These are phyloP conservation scores for Eudemis profundana DNA, from an alignment of 2,888 invertebrate species.

Conservation along the genomic window DNA sequence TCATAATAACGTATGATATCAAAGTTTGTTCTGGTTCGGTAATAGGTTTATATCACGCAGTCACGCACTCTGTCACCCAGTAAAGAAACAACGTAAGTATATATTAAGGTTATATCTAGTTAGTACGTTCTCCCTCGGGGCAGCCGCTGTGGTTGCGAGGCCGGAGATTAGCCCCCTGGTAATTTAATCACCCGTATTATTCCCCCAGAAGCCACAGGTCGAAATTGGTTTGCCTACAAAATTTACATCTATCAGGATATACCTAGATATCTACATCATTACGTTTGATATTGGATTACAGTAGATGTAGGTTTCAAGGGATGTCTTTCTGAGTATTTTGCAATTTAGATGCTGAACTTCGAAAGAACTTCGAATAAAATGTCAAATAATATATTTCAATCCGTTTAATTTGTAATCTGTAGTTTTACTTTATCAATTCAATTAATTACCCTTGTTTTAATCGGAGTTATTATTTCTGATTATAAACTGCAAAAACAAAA, in stretches of 20 bases:
- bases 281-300: background rate
- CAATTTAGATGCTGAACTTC: no score
- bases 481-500: no score
- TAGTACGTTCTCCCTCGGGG: background rate
- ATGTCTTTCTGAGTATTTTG: no score
- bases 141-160: constrained; percentile 14
- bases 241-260: background rate
- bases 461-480: no score
- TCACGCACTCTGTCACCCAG: background rate
- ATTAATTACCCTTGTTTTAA: no score
- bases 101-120: background rate
- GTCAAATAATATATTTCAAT: no score
- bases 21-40: constrained; percentile 31
- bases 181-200: constrained; percentile 25
- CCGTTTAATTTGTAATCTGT: no score
- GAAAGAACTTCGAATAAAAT: no score
- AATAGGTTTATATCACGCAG: constrained; percentile 31
- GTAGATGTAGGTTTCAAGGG: background rate
- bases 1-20: background rate
- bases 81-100: background rate
- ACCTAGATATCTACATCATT: background rate
- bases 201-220: constrained; percentile 9
- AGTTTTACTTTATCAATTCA: no score
- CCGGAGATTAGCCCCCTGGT: constrained; percentile 17
- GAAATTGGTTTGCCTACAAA: constrained; percentile 4